phyloP scores from a whole-genome alignment of 1,140 invertebrate species.

The Lepidurus arcticus region DNA sequence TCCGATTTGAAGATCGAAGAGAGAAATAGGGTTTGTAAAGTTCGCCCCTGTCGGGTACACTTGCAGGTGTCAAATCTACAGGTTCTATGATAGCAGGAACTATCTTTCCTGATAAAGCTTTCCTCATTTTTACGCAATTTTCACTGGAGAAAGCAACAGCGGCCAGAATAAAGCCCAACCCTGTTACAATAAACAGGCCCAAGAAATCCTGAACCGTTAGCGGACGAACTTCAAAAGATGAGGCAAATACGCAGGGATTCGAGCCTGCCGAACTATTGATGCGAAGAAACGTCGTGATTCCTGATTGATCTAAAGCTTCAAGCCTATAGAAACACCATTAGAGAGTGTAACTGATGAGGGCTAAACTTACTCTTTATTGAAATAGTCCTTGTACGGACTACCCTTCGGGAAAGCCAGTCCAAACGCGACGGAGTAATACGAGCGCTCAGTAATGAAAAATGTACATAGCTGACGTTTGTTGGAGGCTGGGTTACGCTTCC shows the following conservation, averaged over 20 bases:
- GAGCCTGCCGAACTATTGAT: constrained; percentile 18
- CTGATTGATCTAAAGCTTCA: constrained; percentile 17
- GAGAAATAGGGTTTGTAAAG: not conserved
- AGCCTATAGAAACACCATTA: constrained; percentile 15
- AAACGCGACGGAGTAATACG: constrained; percentile 27
- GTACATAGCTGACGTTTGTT: not conserved
- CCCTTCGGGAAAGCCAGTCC: constrained; percentile 27
- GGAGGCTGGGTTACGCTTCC: constrained; percentile 6
- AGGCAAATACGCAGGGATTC: constrained; percentile 8
- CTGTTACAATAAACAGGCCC: constrained; percentile 22
- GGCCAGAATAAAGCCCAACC: not conserved
- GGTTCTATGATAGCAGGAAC: not conserved
- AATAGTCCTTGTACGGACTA: not conserved
- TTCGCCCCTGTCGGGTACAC: not conserved
- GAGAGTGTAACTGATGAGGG: not conserved
- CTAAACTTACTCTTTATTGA: constrained; percentile 29
- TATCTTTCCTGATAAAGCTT: not conserved
- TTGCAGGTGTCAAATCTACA: not conserved
- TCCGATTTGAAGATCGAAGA: not conserved
- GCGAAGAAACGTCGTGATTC: constrained; percentile 23
- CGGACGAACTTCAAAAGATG: not conserved
- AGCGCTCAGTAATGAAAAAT: constrained; percentile 29
- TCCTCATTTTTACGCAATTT: not conserved
- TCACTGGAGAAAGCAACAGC: constrained; percentile 11
- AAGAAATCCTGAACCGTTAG: constrained; percentile 7